These are phyloP conservation scores for Tromatobia lineatoria DNA, from an alignment of 2,888 invertebrate genomes.

Conservation along the genomic window DNA sequence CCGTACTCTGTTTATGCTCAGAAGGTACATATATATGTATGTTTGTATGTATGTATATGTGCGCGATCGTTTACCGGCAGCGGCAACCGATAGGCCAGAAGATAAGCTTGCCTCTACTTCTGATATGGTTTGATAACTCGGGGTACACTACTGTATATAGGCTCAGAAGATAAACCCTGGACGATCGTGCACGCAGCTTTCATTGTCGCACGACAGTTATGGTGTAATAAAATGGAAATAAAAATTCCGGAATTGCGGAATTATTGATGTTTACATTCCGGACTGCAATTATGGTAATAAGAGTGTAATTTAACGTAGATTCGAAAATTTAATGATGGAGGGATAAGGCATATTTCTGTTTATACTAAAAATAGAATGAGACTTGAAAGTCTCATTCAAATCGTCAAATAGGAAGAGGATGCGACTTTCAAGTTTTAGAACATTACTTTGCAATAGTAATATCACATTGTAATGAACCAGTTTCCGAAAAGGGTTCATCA, in stretches of 20 bases:
- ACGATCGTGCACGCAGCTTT: slow-evolving; percentile 6
- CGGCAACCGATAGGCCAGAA: slow-evolving; percentile 44
- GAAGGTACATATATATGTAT: not conserved
- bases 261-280: no score
- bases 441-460: no score
- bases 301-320: no score
- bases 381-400: no score
- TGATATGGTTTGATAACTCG: slow-evolving; percentile 30
- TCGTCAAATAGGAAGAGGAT: no score
- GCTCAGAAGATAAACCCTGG: not conserved
- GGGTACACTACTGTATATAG: not conserved
- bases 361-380: no score
- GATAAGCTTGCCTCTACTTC: slow-evolving; percentile 40
- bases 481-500: no score
- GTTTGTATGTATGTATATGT: not conserved
- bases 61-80: slow-evolving; percentile 31
- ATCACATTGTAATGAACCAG: no score
- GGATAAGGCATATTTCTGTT: no score
- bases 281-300: no score
- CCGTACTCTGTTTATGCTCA: not conserved
- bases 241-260: not conserved
- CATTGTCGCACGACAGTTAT: not conserved
- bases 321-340: no score
- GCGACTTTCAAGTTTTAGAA: no score
- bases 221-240: not conserved